Evolutionary conservation across 2,888 invertebrate genomes (phyloP).

Genomic region (Oscheius sp.): DNA sequence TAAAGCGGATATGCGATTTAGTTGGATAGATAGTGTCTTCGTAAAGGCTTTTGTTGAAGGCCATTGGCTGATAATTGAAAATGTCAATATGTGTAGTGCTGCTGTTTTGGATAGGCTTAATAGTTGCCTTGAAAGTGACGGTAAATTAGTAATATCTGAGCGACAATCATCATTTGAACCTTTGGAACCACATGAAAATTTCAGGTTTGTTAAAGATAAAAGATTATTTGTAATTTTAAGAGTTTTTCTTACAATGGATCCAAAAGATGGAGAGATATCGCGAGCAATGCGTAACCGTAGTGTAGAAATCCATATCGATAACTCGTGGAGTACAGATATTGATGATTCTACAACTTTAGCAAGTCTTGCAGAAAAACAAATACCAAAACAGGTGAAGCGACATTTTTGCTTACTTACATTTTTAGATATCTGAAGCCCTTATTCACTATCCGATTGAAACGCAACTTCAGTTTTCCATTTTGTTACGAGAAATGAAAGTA

Average conservation of each 20-base stretch:
- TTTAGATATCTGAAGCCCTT: constrained; percentile 22
- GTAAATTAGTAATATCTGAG: constrained; percentile 87
- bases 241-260: constrained; percentile 92
- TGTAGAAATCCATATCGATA: constrained; percentile 82
- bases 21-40: constrained; percentile 74
- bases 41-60: constrained; percentile 72
- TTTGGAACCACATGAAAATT: constrained; percentile 85
- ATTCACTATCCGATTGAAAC: constrained; percentile 16
- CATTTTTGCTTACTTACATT: neutral
- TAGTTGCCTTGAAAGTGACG: constrained; percentile 90
- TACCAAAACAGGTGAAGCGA: constrained; percentile 15
- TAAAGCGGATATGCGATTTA: constrained; percentile 70
- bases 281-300: constrained; percentile 98
- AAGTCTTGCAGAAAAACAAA: neutral
- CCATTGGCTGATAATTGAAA: constrained; percentile 74
- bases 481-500: constrained; percentile 38
- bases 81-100: constrained; percentile 76
- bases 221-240: constrained; percentile 74
- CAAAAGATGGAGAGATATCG: constrained; percentile 92
- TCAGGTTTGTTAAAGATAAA: constrained; percentile 74
- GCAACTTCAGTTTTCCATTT: constrained; percentile 40
- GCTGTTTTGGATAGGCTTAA: constrained; percentile 96
- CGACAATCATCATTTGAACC: constrained; percentile 81
- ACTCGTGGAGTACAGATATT: constrained; percentile 36
- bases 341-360: constrained; percentile 31